Base-by-base conservation (phyloP, 2,888 invertebrate species). In the Amphipyra tragopoginis region DNA sequence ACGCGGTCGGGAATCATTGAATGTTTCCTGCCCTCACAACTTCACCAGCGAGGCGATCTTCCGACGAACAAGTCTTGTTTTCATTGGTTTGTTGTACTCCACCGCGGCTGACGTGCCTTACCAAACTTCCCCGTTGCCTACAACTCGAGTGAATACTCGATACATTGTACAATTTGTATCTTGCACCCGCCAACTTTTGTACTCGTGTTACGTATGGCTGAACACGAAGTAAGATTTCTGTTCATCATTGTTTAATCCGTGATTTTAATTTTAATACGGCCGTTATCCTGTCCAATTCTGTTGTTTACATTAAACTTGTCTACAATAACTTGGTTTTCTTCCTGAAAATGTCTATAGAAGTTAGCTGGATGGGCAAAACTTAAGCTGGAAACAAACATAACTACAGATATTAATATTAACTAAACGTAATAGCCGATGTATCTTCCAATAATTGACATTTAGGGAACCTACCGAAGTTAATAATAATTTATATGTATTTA, bases 61-160 rank as follows among this genome's bases (percentile, higher is more conserved):
- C 76, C 70, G 49, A 74, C 80, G 79, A 82, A 81, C 82, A 82
- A 86, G 86, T 86, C 86, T 85, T 86, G 85, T 86, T 89, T 90
- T 87, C 88, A 87, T 89, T 87, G 86, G 87, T 86, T 84, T 86
- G 86, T 87, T 84, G 87, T 85, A 85, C 80, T 83, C 81, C 68
- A 77, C 77, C 77, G 77, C 71, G 78, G 68, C 84, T 82, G 87
- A 84, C 85, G 82, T 83, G 83, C 82, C 83, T 84, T 83, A 81
- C 75, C 74, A 85, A 91, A 90, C 86, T 90, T 90, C 60, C 60
- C 68, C 84, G 74, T 81, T 60, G 51, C 61, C 55, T 64, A 40
- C 63, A 49, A 64, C 65, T 74, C 65, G 58, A 76, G 65, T 74
- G 72, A 76, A 79, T 76, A 66, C 77, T 79, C 79, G 70, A 84